Base-by-base conservation (phyloP, 2,797 vertebrate genomes). In the Epinephelus coioides region DNA sequence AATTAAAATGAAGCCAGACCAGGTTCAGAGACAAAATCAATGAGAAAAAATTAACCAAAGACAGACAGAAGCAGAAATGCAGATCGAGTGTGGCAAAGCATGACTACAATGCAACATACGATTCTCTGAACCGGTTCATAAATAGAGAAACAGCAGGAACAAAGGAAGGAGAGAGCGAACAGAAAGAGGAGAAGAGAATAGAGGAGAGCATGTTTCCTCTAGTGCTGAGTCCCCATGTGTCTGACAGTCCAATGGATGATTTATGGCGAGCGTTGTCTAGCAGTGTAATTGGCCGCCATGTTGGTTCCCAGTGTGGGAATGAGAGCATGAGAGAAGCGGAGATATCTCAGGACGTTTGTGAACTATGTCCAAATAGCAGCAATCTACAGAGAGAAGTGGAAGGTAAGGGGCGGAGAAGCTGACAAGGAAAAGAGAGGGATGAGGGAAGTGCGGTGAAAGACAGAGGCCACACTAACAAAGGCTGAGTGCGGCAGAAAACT, bases 241-340 rank as follows among this genome's bases (percentile, higher is more conserved):
- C 92, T 90, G 88, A 91, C 88, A 92, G 90, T 75, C 89, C 90
- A 85, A 78, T 81, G 85, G 91, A 92, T 95, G 93, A 95, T 94
- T 95, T 95, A 95, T 94, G 92, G 89, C 60, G 60, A 85, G 87
- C 84, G 91, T 91, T 86, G 92, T 88, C 89, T 88, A 19, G 73
- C 82, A 0, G 84, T 87, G 91, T 95, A 95, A 95, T 94, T 95
- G 93, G 93, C 88, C 88, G 77, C 94, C 88, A 92, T 93, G 85
- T 91, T 93, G 88, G 88, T 83, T 89, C 86, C 79, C 71, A 19
- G 68, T 61, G 86, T 78, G 79, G 78, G 79, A 87, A 87, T 69
- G 82, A 86, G 86, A 82, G 75, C 72, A 69, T 17, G 73, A 88
- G 78, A 55, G 77, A 79, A 75, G 71, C 23, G 46, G 57, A 67